Evolutionary conservation across 2,888 invertebrate species (phyloP).

Genomic region (Aphidoletes aphidimyza): DNA sequence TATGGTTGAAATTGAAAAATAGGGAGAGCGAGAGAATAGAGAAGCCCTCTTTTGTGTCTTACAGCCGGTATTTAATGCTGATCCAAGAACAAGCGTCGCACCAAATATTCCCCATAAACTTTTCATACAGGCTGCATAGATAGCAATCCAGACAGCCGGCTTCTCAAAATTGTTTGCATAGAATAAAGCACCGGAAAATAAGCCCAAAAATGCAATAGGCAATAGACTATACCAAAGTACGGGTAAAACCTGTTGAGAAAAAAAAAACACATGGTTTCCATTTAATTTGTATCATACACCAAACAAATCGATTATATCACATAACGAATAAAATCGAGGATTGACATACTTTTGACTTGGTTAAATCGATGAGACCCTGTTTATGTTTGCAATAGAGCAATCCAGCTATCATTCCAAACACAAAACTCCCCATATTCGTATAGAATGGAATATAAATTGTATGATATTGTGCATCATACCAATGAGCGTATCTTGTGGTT

Average conservation of each 20-base stretch:
- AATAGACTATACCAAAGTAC: conserved; percentile 50
- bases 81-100: conserved; percentile 55
- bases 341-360: conserved; percentile 1
- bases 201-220: conserved; percentile 35
- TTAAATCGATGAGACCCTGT: conserved; percentile 52
- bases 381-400: conserved; percentile 63
- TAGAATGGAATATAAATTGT: conserved; percentile 66
- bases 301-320: neutral
- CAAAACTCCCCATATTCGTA: conserved; percentile 67
- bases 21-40: no score
- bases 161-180: conserved; percentile 56
- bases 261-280: neutral
- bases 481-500: conserved; percentile 64
- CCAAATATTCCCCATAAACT: conserved; percentile 56
- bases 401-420: conserved; percentile 66
- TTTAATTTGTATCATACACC: neutral
- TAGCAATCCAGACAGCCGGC: conserved; percentile 56
- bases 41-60: no score
- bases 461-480: conserved; percentile 64
- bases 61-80: conserved; percentile 55
- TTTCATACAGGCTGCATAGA: conserved; percentile 54
- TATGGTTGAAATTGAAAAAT: no score
- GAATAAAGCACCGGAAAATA: conserved; percentile 55
- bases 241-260: neutral
- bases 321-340: neutral